Conservation (phyloP, 2,797 vertebrate species). For the Dermochelys coriacea region DNA sequence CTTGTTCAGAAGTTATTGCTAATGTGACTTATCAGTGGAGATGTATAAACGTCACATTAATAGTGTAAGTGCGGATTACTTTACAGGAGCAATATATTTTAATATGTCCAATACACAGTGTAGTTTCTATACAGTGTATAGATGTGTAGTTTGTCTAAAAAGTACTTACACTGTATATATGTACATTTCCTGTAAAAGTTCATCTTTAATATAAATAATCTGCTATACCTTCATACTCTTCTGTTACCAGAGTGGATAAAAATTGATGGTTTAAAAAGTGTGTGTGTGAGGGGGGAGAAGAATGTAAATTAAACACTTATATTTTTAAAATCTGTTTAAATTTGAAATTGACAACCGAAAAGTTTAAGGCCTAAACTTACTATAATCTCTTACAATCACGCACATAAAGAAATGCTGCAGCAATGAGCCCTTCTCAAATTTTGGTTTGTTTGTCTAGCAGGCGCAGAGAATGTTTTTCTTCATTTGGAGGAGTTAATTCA, state of each 20-base stretch:
- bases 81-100: not conserved
- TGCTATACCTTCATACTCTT: not conserved
- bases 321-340: not conserved
- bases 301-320: not conserved
- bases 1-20: not conserved
- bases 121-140: not conserved
- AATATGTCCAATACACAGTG: not conserved
- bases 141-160: not conserved
- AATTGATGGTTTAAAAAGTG: not conserved
- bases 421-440: not conserved
- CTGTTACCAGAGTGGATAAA: not conserved
- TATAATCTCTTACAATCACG: not conserved
- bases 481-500: not conserved
- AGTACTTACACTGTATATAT: not conserved
- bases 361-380: not conserved
- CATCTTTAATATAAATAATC: not conserved
- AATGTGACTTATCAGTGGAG: not conserved
- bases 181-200: not conserved
- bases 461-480: not conserved
- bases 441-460: not conserved
- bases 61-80: not conserved
- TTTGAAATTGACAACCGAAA: not conserved
- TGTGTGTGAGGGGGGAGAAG: rapidly evolving
- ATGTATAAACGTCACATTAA: not conserved
- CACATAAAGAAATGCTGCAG: not conserved